Evolutionary conservation across 2,113 vertebrate species (phyloP).

Genomic region (Symphodus melops): DNA sequence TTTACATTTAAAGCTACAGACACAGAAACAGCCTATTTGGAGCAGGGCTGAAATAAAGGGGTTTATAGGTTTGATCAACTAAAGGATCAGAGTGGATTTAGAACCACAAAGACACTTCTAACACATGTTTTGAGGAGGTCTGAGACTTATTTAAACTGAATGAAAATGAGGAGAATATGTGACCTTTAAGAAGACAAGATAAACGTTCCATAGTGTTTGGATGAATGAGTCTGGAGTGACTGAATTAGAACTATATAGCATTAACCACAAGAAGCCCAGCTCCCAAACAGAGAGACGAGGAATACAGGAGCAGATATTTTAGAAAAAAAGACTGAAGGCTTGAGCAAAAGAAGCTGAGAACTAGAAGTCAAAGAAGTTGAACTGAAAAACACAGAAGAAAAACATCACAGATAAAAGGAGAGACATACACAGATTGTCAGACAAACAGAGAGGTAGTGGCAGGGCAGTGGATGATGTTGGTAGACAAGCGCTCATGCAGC

Average conservation of each 20-base stretch:
- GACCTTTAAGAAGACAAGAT: too few relatives aligned
- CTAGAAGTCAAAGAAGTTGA: slow-evolving; percentile 35
- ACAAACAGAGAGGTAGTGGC: slow-evolving; percentile 10
- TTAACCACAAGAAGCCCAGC: slow-evolving; percentile 16
- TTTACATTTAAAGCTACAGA: too few relatives aligned
- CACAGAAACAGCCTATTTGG: too few relatives aligned
- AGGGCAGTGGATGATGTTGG: slow-evolving; percentile 31
- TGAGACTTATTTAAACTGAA: too few relatives aligned
- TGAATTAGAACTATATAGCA: slow-evolving; percentile 26
- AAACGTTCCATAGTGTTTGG: background rate
- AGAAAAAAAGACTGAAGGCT: slow-evolving; percentile 8
- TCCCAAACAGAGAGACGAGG: slow-evolving; percentile 16
- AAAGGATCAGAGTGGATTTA: too few relatives aligned
- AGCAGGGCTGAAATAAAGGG: too few relatives aligned
- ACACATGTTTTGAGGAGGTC: too few relatives aligned
- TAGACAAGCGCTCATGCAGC: slow-evolving; percentile 53
- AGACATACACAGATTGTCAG: background rate
- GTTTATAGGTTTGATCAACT: too few relatives aligned
- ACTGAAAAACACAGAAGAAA: background rate
- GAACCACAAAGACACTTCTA: too few relatives aligned
- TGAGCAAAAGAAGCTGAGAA: slow-evolving; percentile 9
- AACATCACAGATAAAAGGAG: slow-evolving; percentile 7
- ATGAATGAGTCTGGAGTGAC: slow-evolving; percentile 3
- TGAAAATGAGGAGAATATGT: too few relatives aligned
- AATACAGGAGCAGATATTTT: slow-evolving; percentile 6